Percentiles rank a stretch among this genome's conserved stretches.
Evolutionary conservation across 1,140 invertebrate genomes (phyloP).

Genomic region (Drosophila athabasca): DNA sequence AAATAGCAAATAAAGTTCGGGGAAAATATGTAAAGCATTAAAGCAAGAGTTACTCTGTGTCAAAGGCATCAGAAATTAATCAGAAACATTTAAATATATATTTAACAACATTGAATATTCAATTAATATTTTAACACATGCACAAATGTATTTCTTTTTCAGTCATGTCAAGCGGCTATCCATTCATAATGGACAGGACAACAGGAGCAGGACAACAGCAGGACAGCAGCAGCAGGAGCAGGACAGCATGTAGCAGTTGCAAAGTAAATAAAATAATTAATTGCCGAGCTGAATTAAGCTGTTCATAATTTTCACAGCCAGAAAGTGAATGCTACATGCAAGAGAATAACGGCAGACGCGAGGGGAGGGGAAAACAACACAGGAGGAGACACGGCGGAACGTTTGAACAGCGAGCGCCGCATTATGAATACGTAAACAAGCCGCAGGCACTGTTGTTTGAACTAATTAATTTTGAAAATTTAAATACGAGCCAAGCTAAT

Average conservation of each 20-base stretch:
- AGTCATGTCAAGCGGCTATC: not conserved
- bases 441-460: constrained; percentile 68
- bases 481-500: constrained; percentile 67
- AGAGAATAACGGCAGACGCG: not conserved
- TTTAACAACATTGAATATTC: too few species aligned
- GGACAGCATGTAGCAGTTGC: too few species aligned
- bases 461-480: constrained; percentile 78
- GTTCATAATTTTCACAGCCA: constrained; percentile 13
- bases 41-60: too few species aligned
- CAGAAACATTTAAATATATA: not conserved
- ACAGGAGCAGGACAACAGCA: not conserved
- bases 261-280: constrained; percentile 40
- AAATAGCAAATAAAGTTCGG: too few species aligned
- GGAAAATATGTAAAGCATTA: too few species aligned
- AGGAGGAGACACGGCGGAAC: constrained; percentile 8
- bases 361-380: not conserved
- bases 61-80: too few species aligned
- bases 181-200: constrained; percentile 10
- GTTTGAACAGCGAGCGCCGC: constrained; percentile 17
- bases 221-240: not conserved
- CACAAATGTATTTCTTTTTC: not conserved
- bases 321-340: constrained; percentile 3
- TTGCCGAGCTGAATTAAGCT: constrained; percentile 11
- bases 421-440: constrained; percentile 65
- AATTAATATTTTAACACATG: not conserved